Conservation (phyloP, 2,113 vertebrate species). For the Scopus umbretta region DNA sequence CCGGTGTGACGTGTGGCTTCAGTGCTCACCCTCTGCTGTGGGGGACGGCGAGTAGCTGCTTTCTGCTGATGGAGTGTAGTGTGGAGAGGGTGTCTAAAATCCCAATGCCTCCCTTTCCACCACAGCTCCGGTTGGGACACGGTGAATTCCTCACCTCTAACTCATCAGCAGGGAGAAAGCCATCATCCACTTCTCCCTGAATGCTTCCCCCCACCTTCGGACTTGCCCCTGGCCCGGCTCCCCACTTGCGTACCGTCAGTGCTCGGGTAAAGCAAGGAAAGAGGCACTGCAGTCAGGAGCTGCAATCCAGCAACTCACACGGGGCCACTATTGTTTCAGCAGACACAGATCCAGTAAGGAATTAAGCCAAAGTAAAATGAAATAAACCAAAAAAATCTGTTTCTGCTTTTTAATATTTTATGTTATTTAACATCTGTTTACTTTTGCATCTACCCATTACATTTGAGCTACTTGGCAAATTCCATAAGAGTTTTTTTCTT, state of each 20-base stretch:
- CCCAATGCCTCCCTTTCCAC: not conserved
- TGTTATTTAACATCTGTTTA: conserved; percentile 43
- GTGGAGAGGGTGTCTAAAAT: not conserved
- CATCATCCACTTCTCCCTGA: not conserved
- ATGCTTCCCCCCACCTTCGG: not conserved
- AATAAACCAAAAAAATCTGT: not conserved
- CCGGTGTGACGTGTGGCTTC: not conserved
- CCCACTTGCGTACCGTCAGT: too few relatives aligned
- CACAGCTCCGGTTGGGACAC: not conserved
- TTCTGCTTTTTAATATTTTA: conserved; percentile 47
- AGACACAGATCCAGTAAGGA: not conserved
- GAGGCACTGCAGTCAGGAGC: conserved; percentile 6
- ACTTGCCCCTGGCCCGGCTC: not conserved
- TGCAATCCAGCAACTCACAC: conserved; percentile 1
- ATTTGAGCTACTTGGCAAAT: not conserved
- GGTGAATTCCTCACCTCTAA: not conserved
- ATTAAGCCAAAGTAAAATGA: not conserved
- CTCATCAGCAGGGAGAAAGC: not conserved
- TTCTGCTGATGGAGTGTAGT: not conserved
- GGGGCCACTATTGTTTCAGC: conserved; percentile 3
- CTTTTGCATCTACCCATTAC: conserved; percentile 14
- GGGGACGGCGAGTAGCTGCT: not conserved
- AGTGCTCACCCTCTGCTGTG: not conserved
- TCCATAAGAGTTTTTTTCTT: not conserved
- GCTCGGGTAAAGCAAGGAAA: not conserved